Conservation (phyloP, 37 sponge, comb jelly and placozoan species). For the Axinella damicornis region DNA sequence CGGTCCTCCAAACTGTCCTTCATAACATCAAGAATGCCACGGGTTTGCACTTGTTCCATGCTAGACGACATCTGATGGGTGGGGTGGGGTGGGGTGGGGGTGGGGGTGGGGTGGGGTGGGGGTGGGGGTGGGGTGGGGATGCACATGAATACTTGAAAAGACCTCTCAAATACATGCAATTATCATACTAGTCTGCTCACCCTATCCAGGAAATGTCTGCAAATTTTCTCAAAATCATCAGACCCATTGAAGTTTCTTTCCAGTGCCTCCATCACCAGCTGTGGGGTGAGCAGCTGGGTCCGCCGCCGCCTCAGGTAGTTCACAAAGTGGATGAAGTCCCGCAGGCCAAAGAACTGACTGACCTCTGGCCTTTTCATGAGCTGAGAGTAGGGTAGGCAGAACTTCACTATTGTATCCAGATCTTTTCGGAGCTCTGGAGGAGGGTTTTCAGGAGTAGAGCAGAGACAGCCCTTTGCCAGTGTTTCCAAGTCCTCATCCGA, state of each 20-base stretch:
- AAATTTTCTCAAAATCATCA: constrained; percentile 59
- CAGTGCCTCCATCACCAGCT: constrained; percentile 73
- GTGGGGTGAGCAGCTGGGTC: constrained; percentile 39
- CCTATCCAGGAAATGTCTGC: constrained; percentile 50
- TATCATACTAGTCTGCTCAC: background rate
- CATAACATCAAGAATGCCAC: constrained; percentile 64
- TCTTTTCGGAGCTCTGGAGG: constrained; percentile 64
- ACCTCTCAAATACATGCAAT: no score
- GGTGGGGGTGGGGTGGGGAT: no score
- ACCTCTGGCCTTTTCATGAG: constrained; percentile 51
- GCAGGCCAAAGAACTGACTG: constrained; percentile 73
- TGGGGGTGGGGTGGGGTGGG: no score
- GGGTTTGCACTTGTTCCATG: background rate
- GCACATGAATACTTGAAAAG: no score
- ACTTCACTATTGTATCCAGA: constrained; percentile 51
- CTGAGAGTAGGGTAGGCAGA: constrained; percentile 58
- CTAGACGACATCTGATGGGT: background rate
- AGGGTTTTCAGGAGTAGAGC: constrained; percentile 57
- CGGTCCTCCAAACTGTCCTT: constrained; percentile 67
- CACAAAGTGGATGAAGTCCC: constrained; percentile 95
- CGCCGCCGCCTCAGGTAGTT: constrained; percentile 77
- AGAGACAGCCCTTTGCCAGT: constrained; percentile 77
- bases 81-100: no score
- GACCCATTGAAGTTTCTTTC: constrained; percentile 93
- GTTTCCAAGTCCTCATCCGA: constrained; percentile 69